phyloP scores from a whole-genome alignment of 2,888 invertebrate species.

The Agrotis segetum region DNA sequence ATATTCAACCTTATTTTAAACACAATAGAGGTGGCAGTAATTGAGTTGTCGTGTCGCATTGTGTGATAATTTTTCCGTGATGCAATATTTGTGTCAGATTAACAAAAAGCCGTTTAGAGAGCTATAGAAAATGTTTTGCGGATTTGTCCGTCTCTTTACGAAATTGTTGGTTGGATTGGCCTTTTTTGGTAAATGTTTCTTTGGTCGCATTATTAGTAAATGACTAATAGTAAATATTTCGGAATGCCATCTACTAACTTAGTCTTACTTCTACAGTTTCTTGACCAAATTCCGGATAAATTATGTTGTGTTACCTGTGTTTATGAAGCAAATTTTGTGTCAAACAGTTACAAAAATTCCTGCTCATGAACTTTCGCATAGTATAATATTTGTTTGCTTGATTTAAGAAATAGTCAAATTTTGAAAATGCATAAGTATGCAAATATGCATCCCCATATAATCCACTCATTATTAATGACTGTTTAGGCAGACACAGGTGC shows the following conservation, averaged over 20 bases:
- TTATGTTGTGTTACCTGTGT: no score
- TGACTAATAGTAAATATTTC: conserved; percentile 14
- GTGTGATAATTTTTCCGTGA: conserved; percentile 60
- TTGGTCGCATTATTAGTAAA: conserved; percentile 8
- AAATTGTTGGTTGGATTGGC: conserved; percentile 22
- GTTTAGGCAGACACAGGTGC: no score
- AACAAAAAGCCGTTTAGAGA: conserved; percentile 56
- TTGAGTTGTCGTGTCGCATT: conserved; percentile 40
- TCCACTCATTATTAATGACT: no score
- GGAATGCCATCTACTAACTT: neutral
- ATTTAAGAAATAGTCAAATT: no score
- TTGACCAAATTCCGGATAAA: no score
- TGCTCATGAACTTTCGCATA: no score
- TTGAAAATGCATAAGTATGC: no score
- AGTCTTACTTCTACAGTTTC: neutral
- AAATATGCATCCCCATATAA: no score
- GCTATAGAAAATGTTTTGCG: conserved; percentile 27
- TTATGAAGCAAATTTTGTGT: no score
- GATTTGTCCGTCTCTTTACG: conserved; percentile 31
- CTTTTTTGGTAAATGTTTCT: conserved; percentile 11
- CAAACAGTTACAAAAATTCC: no score
- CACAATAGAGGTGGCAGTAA: conserved; percentile 5
- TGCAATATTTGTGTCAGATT: conserved; percentile 64
- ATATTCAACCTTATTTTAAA: conserved; percentile 23
- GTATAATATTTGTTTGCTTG: no score